Conservation (phyloP, 1,140 invertebrate genomes). For the Meteorus sp. region DNA sequence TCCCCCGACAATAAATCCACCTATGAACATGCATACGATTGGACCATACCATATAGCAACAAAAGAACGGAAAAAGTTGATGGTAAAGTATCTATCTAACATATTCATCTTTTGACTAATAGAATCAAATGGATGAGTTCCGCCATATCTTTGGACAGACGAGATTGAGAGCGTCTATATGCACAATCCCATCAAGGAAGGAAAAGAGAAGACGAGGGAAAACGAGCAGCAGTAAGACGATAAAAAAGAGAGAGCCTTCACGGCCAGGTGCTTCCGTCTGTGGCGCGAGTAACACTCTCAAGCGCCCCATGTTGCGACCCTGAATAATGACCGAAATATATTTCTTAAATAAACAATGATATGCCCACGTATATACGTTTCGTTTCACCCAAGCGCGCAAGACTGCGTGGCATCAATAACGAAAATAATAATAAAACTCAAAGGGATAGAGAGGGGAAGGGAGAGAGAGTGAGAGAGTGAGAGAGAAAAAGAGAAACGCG, state of each 20-base stretch:
- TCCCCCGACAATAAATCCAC: too few relatives aligned
- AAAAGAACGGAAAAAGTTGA: neutral
- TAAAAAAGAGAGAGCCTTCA: conserved; percentile 7
- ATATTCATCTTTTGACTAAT: conserved; percentile 44
- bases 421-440: conserved; percentile 13
- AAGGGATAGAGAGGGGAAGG: neutral
- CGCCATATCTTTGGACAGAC: conserved; percentile 24
- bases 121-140: conserved; percentile 38
- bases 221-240: neutral
- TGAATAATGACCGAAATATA: conserved; percentile 57
- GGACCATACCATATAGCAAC: neutral
- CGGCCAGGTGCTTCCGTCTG: conserved; percentile 31
- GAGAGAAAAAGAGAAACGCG: neutral
- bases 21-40: too few relatives aligned
- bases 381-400: conserved; percentile 32
- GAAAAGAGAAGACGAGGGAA: neutral
- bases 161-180: neutral
- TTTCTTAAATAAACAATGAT: conserved; percentile 55
- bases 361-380: conserved; percentile 36
- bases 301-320: conserved; percentile 33
- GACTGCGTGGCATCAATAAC: neutral
- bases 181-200: neutral
- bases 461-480: neutral
- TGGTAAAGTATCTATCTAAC: conserved; percentile 3
- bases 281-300: conserved; percentile 5